These are phyloP conservation scores for Gambusia affinis DNA, from an alignment of 2,113 vertebrate genomes.

Conservation along the genomic window DNA sequence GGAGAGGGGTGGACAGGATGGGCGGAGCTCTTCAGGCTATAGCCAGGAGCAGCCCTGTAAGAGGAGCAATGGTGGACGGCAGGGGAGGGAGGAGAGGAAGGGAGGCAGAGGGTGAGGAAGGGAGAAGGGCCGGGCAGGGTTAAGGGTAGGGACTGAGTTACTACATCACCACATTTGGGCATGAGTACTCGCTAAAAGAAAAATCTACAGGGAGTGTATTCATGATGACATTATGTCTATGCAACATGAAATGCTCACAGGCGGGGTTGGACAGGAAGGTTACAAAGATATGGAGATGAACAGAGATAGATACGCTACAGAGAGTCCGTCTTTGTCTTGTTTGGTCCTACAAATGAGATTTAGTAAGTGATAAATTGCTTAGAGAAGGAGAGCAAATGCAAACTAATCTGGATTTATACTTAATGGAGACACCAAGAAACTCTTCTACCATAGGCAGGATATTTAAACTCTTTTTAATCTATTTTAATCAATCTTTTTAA, in stretches of 20 bases:
- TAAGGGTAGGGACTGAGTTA: slow-evolving; percentile 68
- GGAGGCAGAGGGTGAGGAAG: slow-evolving; percentile 37
- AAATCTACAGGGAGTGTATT: slow-evolving; percentile 36
- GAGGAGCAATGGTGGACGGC: slow-evolving; percentile 74
- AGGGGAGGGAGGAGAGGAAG: slow-evolving; percentile 27
- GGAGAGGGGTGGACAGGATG: slow-evolving; percentile 79
- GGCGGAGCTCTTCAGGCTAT: slow-evolving; percentile 82
- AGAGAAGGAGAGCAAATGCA: not conserved
- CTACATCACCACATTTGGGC: slow-evolving; percentile 63
- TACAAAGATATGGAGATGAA: slow-evolving; percentile 41
- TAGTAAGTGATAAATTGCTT: not conserved
- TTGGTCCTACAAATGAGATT: slow-evolving; percentile 2
- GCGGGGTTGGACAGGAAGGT: slow-evolving; percentile 37
- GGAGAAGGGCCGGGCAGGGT: slow-evolving; percentile 34
- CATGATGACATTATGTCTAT: slow-evolving; percentile 34
- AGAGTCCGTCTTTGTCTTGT: slow-evolving; percentile 17
- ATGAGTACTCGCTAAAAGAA: slow-evolving; percentile 57
- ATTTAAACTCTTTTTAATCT: not conserved
- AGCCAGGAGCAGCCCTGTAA: slow-evolving; percentile 83
- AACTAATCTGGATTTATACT: not conserved
- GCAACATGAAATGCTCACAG: slow-evolving; percentile 29
- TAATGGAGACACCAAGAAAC: not conserved
- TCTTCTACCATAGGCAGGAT: not conserved
- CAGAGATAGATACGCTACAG: slow-evolving; percentile 28
- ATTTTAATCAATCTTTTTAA: too few species aligned